Percentiles rank a stretch among this genome's conserved stretches.
These are phyloP conservation scores for Bellardia pandia DNA, from an alignment of 2,888 invertebrate species.

Conservation along the genomic window DNA sequence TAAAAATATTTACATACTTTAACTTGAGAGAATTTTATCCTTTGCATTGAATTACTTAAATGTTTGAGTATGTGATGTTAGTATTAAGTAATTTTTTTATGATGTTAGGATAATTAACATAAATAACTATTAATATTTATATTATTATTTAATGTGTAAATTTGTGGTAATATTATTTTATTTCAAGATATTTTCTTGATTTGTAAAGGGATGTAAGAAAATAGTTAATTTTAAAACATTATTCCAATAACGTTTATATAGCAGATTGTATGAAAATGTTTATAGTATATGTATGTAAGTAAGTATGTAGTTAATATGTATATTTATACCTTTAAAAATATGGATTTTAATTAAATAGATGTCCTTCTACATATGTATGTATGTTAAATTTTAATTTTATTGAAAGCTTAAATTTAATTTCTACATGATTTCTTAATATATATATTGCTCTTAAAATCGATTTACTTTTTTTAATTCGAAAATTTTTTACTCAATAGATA, in stretches of 20 bases:
- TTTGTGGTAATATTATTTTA: slow-evolving; percentile 14
- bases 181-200: slow-evolving; percentile 35
- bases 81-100: no score
- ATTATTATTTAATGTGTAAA: slow-evolving; percentile 19
- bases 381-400: slow-evolving; percentile 17
- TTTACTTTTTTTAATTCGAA: slow-evolving; percentile 19
- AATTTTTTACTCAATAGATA: slow-evolving; percentile 11
- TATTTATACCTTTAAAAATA: not conserved
- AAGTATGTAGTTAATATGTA: not conserved
- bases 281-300: not conserved
- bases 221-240: slow-evolving; percentile 61
- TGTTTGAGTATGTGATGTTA: no score
- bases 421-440: slow-evolving; percentile 35
- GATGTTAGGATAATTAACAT: not conserved
- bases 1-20: no score
- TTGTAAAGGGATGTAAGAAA: slow-evolving; percentile 70
- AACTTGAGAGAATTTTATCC: no score
- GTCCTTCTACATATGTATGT: not conserved
- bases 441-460: slow-evolving; percentile 56
- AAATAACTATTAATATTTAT: not conserved
- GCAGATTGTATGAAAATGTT: not conserved
- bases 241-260: slow-evolving; percentile 40
- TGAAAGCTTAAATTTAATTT: slow-evolving; percentile 51
- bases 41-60: no score
- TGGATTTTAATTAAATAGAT: not conserved